Evolutionary conservation across 2,113 vertebrate species (phyloP).

Genomic region (Petrocephalus microphthalmus): DNA sequence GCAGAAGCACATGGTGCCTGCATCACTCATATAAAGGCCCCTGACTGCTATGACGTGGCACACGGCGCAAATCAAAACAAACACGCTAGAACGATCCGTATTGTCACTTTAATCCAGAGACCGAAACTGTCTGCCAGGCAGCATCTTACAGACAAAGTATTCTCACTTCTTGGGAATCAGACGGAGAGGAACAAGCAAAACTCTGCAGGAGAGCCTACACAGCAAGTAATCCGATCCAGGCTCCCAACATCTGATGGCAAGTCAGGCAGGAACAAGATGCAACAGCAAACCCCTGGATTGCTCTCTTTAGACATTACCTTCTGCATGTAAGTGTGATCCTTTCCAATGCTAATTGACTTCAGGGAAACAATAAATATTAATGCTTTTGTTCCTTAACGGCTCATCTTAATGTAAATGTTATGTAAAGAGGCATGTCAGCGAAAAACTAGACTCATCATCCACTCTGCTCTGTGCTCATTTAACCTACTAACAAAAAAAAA

Average conservation of each 20-base stretch:
- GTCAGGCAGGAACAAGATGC: neutral
- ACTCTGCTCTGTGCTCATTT: neutral
- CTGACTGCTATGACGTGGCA: neutral
- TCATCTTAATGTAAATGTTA: neutral
- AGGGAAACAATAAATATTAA: neutral
- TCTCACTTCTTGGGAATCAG: neutral
- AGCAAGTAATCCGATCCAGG: neutral
- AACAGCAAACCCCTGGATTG: neutral
- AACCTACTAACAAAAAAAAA: neutral
- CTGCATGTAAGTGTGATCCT: neutral
- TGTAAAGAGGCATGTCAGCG: neutral
- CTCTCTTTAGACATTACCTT: neutral
- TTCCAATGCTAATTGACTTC: neutral
- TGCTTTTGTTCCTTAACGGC: neutral
- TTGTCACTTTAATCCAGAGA: neutral
- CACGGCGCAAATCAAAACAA: neutral
- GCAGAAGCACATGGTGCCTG: neutral
- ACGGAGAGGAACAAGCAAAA: neutral
- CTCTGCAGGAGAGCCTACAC: neutral
- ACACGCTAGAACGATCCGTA: neutral
- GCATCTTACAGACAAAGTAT: neutral
- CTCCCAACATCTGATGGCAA: neutral
- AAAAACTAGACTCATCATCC: neutral
- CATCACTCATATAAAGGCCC: neutral
- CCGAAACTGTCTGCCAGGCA: neutral